Conservation (phyloP, 2,113 vertebrate genomes). For the Cyprinodon tularosa region DNA sequence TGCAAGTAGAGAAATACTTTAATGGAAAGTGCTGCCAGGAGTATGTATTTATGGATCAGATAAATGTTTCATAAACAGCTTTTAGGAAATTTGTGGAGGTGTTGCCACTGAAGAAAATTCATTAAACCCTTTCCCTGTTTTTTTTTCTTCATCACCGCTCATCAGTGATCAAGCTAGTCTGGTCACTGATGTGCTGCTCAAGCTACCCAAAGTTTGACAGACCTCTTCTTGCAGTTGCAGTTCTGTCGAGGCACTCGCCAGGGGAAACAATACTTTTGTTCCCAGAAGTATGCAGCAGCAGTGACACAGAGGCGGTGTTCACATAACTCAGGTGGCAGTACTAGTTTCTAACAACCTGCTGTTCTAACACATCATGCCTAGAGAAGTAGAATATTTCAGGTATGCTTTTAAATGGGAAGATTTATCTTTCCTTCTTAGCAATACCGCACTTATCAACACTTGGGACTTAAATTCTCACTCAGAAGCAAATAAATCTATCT, state of each 20-base stretch:
- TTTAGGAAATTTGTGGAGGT: neutral
- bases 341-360: slow-evolving; percentile 46
- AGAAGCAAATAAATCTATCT: neutral
- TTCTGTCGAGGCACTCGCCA: slow-evolving; percentile 15
- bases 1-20: too few species aligned
- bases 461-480: slow-evolving; percentile 8
- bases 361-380: slow-evolving; percentile 16
- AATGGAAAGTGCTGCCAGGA: too few species aligned
- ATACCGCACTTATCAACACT: neutral
- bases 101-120: too few species aligned
- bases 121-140: too few species aligned
- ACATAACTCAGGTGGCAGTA: slow-evolving; percentile 47
- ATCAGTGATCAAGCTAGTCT: neutral
- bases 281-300: slow-evolving; percentile 20
- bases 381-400: slow-evolving; percentile 41
- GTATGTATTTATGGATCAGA: too few species aligned
- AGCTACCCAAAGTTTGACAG: neutral
- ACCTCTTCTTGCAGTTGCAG: neutral
- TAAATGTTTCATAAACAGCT: neutral
- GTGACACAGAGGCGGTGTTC: slow-evolving; percentile 21
- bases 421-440: slow-evolving; percentile 12
- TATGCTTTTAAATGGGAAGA: slow-evolving; percentile 47
- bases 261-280: slow-evolving; percentile 39
- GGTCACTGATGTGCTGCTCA: neutral
- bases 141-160: too few species aligned